Base-by-base conservation (phyloP, 2,888 invertebrate genomes). In the Belgica antarctica region DNA sequence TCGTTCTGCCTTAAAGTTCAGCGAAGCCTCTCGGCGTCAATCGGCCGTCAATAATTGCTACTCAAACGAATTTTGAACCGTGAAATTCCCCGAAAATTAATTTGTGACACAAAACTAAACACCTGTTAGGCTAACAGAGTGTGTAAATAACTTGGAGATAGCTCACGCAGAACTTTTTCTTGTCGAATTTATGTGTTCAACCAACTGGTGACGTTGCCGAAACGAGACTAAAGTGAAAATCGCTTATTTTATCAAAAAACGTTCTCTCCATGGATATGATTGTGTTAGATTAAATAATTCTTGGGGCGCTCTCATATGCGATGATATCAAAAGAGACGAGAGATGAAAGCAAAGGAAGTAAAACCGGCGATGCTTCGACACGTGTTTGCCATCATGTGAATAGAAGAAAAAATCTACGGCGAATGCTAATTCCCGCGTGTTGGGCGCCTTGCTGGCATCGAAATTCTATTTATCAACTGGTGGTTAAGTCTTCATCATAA, bases 141-240 rank as follows among this genome's bases (percentile, higher is more conserved):
- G n/a, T n/a, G n/a, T n/a, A n/a, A n/a, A n/a, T n/a, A n/a, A n/a
- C n/a, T n/a, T n/a, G n/a, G n/a, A n/a, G n/a, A n/a, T n/a, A n/a
- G n/a, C n/a, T n/a, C n/a, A n/a, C n/a, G n/a, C n/a, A n/a, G n/a
- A n/a, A n/a, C n/a, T n/a, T n/a, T n/a, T n/a, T n/a, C n/a, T n/a
- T n/a, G n/a, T n/a, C n/a, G n/a, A n/a, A n/a, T n/a, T n/a, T n/a
- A n/a, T n/a, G n/a, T n/a, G n/a, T 41, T 41, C 41, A 41, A 10
- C 41, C 41, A 41, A 5, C 8, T 41, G 12, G 41, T 41, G 41
- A 41, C 41, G 41, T 41, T 41, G 41, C 41, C 41, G 41, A n/a
- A 41, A 41, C 41, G 41, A 41, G 41, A 41, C 41, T 41, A n/a
- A 41, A 41, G 41, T 41, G 41, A 41, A 41, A 41, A 41, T 41